Evolutionary conservation across 2,888 invertebrate genomes (phyloP).

Genomic region (Leptinotarsa rubiginosa): DNA sequence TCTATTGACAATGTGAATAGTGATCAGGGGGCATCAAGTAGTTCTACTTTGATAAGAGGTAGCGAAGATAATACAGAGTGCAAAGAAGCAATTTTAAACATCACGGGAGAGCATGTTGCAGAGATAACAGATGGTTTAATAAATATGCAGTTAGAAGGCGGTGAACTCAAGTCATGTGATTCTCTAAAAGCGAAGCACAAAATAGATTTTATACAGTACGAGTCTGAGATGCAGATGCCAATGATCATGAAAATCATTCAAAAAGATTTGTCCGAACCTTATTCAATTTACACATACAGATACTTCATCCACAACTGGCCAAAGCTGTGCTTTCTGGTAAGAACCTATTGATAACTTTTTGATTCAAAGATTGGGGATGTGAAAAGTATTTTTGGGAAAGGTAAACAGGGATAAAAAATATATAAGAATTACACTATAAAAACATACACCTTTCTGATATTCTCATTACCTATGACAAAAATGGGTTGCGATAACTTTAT

Average conservation of each 20-base stretch:
- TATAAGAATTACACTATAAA: too few species aligned
- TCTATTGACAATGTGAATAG: slow-evolving; percentile 27
- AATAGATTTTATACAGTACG: slow-evolving; percentile 80
- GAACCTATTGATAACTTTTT: slow-evolving; percentile 50
- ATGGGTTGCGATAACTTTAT: too few species aligned
- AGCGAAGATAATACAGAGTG: background rate
- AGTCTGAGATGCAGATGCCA: slow-evolving; percentile 97
- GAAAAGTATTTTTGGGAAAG: too few species aligned
- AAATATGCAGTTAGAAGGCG: slow-evolving; percentile 31
- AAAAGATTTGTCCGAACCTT: slow-evolving; percentile 98
- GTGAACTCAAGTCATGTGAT: slow-evolving; percentile 14
- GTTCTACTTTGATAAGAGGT: background rate
- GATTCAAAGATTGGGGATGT: too few species aligned
- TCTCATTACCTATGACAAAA: too few species aligned
- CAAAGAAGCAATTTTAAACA: background rate
- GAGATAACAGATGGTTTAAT: slow-evolving; percentile 41
- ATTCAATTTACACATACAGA: slow-evolving; percentile 99
- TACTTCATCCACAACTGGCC: slow-evolving; percentile 99
- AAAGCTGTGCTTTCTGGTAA: slow-evolving; percentile 94
- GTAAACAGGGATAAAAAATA: too few species aligned
- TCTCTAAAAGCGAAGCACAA: slow-evolving; percentile 40
- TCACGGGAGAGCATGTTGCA: slow-evolving; percentile 17
- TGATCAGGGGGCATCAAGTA: slow-evolving; percentile 37
- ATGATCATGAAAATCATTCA: slow-evolving; percentile 99
- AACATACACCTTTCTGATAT: too few species aligned